These are phyloP conservation scores for Aurelia aurita DNA, from an alignment of 30 jellyfish, hydroid and myxozoan species.

Conservation along the genomic window DNA sequence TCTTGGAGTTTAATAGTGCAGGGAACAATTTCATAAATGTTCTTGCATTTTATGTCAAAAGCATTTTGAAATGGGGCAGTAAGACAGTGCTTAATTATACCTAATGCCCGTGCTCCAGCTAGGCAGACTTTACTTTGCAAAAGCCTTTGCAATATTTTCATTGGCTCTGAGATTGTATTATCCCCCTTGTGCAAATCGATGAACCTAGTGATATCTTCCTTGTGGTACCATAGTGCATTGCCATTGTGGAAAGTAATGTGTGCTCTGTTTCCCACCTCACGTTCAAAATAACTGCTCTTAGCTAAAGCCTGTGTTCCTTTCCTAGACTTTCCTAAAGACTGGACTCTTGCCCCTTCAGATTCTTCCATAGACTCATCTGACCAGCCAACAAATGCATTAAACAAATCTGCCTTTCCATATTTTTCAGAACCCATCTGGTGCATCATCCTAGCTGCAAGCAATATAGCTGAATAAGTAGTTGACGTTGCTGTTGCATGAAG, in stretches of 20 bases:
- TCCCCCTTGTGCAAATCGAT: background rate
- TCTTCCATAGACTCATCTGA: background rate
- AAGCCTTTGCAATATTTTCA: background rate
- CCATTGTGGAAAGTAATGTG: conserved; percentile 43
- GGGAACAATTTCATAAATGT: conserved; percentile 36
- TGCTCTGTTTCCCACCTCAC: conserved; percentile 34
- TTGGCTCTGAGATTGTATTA: conserved; percentile 1
- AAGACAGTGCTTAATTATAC: conserved; percentile 16
- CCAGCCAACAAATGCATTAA: conserved; percentile 12
- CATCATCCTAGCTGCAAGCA: conserved; percentile 25
- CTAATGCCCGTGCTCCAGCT: conserved; percentile 35
- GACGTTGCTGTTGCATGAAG: conserved; percentile 7
- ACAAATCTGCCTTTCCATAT: conserved; percentile 19
- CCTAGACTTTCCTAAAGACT: background rate
- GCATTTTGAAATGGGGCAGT: conserved; percentile 45
- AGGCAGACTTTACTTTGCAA: conserved; percentile 5
- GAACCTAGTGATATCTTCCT: background rate
- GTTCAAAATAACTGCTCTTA: conserved; percentile 10
- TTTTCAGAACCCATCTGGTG: conserved; percentile 38
- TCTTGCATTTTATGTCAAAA: conserved; percentile 9
- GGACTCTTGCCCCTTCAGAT: background rate
- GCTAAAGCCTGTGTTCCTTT: conserved; percentile 7
- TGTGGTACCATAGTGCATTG: conserved; percentile 30
- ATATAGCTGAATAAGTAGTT: conserved; percentile 9
- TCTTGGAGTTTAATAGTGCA: background rate